Evolutionary conservation across 2,113 vertebrate genomes (phyloP).

Genomic region (Microcebus jonahi): DNA sequence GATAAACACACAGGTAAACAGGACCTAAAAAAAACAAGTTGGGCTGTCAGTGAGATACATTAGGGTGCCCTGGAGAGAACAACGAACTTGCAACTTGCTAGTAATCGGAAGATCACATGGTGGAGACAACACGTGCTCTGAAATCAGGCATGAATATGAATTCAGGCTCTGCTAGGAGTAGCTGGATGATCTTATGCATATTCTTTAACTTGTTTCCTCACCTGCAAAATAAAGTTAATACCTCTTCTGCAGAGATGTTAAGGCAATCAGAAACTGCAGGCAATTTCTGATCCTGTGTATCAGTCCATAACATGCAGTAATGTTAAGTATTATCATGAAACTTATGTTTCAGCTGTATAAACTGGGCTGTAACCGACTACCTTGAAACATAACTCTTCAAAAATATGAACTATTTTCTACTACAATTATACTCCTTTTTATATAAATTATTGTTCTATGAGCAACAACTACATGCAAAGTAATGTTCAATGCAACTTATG

Average conservation of each 20-base stretch:
- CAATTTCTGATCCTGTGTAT: too few species aligned
- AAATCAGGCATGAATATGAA: not conserved
- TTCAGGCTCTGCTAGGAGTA: not conserved
- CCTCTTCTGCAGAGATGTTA: not conserved
- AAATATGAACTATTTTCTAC: not conserved
- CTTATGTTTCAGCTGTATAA: not conserved
- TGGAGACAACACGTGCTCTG: not conserved
- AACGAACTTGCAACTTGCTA: not conserved
- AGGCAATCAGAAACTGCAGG: not conserved
- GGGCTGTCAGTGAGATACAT: not conserved
- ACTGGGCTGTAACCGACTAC: not conserved
- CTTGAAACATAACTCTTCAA: not conserved
- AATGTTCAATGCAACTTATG: not conserved
- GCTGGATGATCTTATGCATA: too few species aligned
- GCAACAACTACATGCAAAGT: not conserved
- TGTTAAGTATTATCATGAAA: not conserved
- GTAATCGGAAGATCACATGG: fast-evolving
- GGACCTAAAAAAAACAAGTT: not conserved
- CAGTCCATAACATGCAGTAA: not conserved
- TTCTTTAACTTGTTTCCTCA: not conserved
- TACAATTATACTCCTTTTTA: not conserved
- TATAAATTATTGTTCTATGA: not conserved
- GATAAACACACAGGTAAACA: not conserved
- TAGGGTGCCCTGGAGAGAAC: not conserved
- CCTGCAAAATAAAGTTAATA: not conserved